Base-by-base conservation (phyloP, 2,797 vertebrate species). In the Muscicapa comitata region DNA sequence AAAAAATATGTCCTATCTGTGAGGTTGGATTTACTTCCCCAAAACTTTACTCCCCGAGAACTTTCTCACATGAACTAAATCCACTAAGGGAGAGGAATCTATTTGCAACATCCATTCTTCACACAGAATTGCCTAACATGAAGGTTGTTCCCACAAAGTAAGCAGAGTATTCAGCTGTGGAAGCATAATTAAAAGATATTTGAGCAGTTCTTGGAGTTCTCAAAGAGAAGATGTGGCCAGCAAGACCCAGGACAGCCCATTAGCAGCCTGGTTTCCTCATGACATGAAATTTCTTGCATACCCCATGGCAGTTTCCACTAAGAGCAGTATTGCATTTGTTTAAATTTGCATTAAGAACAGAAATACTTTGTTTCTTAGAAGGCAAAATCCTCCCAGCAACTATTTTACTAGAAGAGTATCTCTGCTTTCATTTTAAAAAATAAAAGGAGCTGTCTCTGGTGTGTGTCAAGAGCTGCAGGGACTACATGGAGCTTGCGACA, bases 271-370 rank as follows among this genome's bases (percentile, higher is more conserved):
- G 13, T 59, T 86, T 85, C 59, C 72, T 88, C 53, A 77, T 31
- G 13, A 57, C 63, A 42, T 42, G 66, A 92, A 66, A 29, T 80
- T 94, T 89, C 86, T 91, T 90, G 61, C 24, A 63, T 48, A 54
- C 17, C 59, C 61, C 45, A 54, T 45, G 45, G 81, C 85, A 93
- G 42, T 93, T 95, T 62, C 84, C 78, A 79, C 59, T 65, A 86
- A 80, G 1, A 82, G n/a, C 35, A 74, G 75, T 17, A 18, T 51
- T 83, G 28, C n/a, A 89, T 82, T 89, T 91, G 51, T 77, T 92
- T 79, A 83, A 86, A 87, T 95, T 93, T 87, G 65, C 81, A 70
- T 76, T 83, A 94, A 91, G 40, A 93, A 91, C 42, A 72, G 48
- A 51, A 92, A 83, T 43, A 24, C 19, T 87, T 92, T 91, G 61